Evolutionary conservation across 2,113 vertebrate species (phyloP).

Genomic region (Brachionichthys hirsutus): DNA sequence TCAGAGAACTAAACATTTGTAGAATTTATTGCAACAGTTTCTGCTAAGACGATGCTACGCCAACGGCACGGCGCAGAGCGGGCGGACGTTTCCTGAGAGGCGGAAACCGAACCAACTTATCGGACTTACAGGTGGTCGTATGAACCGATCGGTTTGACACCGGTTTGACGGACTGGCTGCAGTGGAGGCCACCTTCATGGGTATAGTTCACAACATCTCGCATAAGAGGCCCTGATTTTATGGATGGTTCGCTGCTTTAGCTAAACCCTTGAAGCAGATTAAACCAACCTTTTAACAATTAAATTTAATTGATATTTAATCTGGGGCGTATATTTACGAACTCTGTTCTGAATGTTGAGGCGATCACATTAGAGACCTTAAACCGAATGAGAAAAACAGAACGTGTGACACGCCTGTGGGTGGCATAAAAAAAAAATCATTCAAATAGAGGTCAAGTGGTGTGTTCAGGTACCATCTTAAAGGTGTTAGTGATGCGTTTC

Average conservation of each 20-base stretch:
- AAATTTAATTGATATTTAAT: background rate
- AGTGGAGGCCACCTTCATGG: background rate
- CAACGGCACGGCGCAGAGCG: constrained; percentile 24
- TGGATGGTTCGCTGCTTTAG: no score
- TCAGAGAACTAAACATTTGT: constrained; percentile 12
- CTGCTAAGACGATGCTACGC: constrained; percentile 29
- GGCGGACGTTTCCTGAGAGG: constrained; percentile 21
- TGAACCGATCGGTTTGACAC: constrained; percentile 12
- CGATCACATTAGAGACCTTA: background rate
- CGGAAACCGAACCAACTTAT: constrained; percentile 6
- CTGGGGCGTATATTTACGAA: background rate
- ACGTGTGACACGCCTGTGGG: background rate
- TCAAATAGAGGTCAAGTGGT: constrained; percentile 11
- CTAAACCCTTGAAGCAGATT: no score
- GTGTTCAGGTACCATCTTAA: background rate
- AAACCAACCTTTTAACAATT: background rate
- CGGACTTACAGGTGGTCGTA: background rate
- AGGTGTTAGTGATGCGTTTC: no score
- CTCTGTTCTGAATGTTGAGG: background rate
- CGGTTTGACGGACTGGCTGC: background rate
- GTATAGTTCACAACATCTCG: background rate
- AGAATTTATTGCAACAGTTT: constrained; percentile 28
- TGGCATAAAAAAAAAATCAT: constrained; percentile 6
- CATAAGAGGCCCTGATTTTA: no score
- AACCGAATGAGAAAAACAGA: background rate